These are phyloP conservation scores for Lates japonicus DNA, from an alignment of 2,797 vertebrate species.

Conservation along the genomic window DNA sequence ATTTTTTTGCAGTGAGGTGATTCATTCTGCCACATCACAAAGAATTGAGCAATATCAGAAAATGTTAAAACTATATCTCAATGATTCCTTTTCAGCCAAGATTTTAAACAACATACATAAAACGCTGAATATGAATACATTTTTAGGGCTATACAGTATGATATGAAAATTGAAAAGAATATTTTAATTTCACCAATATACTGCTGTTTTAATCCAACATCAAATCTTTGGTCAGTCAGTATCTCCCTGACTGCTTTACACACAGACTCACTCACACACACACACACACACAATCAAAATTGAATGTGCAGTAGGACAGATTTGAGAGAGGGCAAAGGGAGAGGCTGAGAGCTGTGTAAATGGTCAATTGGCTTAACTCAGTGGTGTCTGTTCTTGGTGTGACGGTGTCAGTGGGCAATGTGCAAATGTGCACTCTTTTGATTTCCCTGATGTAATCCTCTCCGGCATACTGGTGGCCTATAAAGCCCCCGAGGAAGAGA, in stretches of 20 bases:
- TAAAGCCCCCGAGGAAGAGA: slow-evolving; percentile 54
- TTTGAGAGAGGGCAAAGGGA: slow-evolving; percentile 59
- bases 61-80: neutral
- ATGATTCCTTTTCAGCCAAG: neutral
- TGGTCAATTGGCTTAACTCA: slow-evolving; percentile 73
- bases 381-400: slow-evolving; percentile 73
- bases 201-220: neutral
- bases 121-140: no score
- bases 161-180: neutral
- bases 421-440: slow-evolving; percentile 76
- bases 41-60: neutral
- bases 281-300: slow-evolving; percentile 30
- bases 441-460: slow-evolving; percentile 78
- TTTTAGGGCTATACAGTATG: no score
- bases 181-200: neutral
- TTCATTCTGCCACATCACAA: neutral
- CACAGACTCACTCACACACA: slow-evolving; percentile 18
- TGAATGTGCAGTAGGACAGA: slow-evolving; percentile 40
- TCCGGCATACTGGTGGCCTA: slow-evolving; percentile 48
- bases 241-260: slow-evolving; percentile 14
- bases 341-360: slow-evolving; percentile 64
- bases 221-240: slow-evolving; percentile 3
- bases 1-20: neutral
- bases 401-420: slow-evolving; percentile 71
- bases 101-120: neutral